Evolutionary conservation across 2,113 vertebrate species (phyloP).

Genomic region (Loxodonta africana): DNA sequence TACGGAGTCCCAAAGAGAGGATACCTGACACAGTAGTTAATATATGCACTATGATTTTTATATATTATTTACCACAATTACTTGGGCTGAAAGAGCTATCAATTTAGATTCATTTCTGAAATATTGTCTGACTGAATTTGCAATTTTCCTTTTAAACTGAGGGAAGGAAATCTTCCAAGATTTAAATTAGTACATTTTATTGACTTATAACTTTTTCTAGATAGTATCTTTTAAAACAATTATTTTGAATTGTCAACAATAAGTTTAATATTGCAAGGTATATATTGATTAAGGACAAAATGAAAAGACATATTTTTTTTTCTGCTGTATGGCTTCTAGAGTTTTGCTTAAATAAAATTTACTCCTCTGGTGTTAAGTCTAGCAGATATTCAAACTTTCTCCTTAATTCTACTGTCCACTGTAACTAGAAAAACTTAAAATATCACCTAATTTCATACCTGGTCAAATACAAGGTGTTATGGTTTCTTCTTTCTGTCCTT

Average conservation of each 20-base stretch:
- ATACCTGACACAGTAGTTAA: not conserved
- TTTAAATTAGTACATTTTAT: not conserved
- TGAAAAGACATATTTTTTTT: not conserved
- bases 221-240: not conserved
- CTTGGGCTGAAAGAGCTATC: not conserved
- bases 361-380: not conserved
- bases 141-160: constrained; percentile 7
- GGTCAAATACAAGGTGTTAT: not conserved
- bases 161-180: not conserved
- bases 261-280: constrained; percentile 2
- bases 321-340: not conserved
- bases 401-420: not conserved
- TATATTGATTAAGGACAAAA: constrained; percentile 48
- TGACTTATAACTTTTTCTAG: not conserved
- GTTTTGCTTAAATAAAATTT: not conserved
- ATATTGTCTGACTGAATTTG: not conserved
- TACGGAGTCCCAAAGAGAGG: not conserved
- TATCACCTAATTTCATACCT: not conserved
- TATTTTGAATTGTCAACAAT: constrained; percentile 25
- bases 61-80: not conserved
- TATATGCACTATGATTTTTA: not conserved
- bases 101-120: not conserved
- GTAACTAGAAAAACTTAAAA: not conserved
- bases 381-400: constrained; percentile 33
- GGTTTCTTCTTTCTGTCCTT: not conserved